Conservation (phyloP, 2,888 invertebrate species). For the Tethea ocularis region DNA sequence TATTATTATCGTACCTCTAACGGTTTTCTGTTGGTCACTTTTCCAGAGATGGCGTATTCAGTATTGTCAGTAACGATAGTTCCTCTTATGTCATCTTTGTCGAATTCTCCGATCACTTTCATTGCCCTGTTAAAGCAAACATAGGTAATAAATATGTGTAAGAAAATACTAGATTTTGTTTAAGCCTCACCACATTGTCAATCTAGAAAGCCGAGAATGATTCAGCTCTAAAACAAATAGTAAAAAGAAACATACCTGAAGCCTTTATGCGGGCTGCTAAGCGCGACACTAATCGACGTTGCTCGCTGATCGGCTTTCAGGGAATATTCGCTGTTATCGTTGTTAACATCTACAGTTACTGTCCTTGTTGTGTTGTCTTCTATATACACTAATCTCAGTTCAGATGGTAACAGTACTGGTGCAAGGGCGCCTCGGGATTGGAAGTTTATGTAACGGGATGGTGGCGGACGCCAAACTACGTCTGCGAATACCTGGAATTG, state of each 20-base stretch:
- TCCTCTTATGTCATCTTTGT: constrained; percentile 65
- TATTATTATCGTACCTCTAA: constrained; percentile 56
- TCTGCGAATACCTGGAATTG: constrained; percentile 65
- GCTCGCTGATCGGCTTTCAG: constrained; percentile 65
- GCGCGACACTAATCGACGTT: constrained; percentile 53
- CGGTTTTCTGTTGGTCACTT: constrained; percentile 62
- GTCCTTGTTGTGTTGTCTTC: constrained; percentile 50
- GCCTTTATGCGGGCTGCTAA: constrained; percentile 69
- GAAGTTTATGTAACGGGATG: constrained; percentile 68
- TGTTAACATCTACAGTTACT: constrained; percentile 56
- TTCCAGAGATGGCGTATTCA: constrained; percentile 70
- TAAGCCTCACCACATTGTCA: too few relatives aligned
- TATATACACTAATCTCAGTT: constrained; percentile 54
- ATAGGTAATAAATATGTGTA: too few relatives aligned
- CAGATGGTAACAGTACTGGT: constrained; percentile 63
- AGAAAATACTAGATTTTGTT: too few relatives aligned
- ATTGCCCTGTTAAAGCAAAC: constrained; percentile 52
- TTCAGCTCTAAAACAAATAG: not conserved
- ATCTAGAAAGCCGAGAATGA: too few relatives aligned
- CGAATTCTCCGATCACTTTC: constrained; percentile 70
- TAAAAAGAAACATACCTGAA: constrained; percentile 52
- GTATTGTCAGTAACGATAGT: constrained; percentile 65
- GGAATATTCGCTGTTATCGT: constrained; percentile 59
- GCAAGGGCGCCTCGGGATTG: constrained; percentile 67
- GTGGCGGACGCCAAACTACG: constrained; percentile 76